Base-by-base conservation (phyloP, 2,888 invertebrate genomes). In the Amblyjoppa proteus region DNA sequence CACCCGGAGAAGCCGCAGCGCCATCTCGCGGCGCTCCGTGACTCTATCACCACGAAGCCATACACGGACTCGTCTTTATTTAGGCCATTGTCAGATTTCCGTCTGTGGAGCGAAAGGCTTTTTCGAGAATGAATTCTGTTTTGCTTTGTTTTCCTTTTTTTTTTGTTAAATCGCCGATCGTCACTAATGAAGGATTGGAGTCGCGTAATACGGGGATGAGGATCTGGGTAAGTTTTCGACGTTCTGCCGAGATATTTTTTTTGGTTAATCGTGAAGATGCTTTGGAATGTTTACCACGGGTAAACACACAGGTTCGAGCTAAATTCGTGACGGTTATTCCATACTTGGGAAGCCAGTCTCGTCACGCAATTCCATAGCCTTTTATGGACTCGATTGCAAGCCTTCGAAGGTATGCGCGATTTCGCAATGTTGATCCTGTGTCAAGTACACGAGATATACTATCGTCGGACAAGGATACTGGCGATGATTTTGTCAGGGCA, bases 81-180 rank as follows among this genome's bases (percentile, higher is more conserved):
- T 68, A 85, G 87, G 88, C 83, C 88, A 88, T 84, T 84, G 83
- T 84, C 86, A 81, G 69, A 71, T 79, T 66, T 64, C 45, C 41
- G 58, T 79, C 25, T 71, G 41, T 64, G 49, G 53, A 45, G 58
- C 31, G 41, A 75, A 79, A 78, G 56, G 45, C 28, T 45, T 3
- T 16, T 41, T 68, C n/a, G 56, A 28, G 25, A 49, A 45, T 41
- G 41, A 56, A 51, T 25, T 13, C 1, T 13, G 56, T 70, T 56
- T 69, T 34, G 25, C 41, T 61, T 79, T 61, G 45, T 69, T 41
- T 31, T 51, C 16, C 13, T n/a, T 20, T 28, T 28, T 28, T 58
- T 25, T 9, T 25, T 20, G n/a, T 20, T 9, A 0, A 3, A 20
- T 56, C 28, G 58, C 9, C 3, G 25, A 58, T 7, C 13, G n/a